Percentiles rank a stretch among this genome's conserved stretches.
These are phyloP conservation scores for Lacanobia wlatinum DNA, from an alignment of 2,888 invertebrate genomes.

Conservation along the genomic window DNA sequence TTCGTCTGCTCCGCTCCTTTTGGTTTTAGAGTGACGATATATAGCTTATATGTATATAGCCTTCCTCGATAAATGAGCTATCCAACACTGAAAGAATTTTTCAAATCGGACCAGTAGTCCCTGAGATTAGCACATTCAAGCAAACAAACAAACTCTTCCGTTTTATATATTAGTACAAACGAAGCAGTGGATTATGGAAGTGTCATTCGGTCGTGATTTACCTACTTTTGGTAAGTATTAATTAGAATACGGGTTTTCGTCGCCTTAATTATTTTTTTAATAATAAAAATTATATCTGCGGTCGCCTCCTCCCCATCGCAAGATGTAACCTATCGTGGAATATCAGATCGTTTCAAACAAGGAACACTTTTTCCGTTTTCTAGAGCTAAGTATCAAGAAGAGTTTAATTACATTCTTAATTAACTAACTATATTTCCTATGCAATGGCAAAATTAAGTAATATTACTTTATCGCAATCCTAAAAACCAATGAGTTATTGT, in stretches of 20 bases:
- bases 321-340: neutral
- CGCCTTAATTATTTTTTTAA: neutral
- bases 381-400: slow-evolving; percentile 1
- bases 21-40: too few species aligned
- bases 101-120: too few species aligned
- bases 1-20: too few species aligned
- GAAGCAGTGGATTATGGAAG: neutral
- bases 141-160: too few species aligned
- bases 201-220: neutral
- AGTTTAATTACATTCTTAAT: neutral
- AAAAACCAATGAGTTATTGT: slow-evolving; percentile 36
- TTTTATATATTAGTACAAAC: too few species aligned
- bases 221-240: too few species aligned
- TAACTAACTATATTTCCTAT: neutral
- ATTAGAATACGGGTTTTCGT: neutral
- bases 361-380: neutral
- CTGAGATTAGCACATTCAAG: too few species aligned
- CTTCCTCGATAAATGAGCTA: too few species aligned
- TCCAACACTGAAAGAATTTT: too few species aligned
- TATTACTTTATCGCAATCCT: slow-evolving; percentile 28
- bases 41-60: too few species aligned
- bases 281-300: neutral
- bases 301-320: neutral
- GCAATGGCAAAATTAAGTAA: slow-evolving; percentile 18
- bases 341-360: neutral